These are phyloP conservation scores for Brachionus calyciflorus DNA, from an alignment of 1,140 invertebrate species.

Conservation along the genomic window DNA sequence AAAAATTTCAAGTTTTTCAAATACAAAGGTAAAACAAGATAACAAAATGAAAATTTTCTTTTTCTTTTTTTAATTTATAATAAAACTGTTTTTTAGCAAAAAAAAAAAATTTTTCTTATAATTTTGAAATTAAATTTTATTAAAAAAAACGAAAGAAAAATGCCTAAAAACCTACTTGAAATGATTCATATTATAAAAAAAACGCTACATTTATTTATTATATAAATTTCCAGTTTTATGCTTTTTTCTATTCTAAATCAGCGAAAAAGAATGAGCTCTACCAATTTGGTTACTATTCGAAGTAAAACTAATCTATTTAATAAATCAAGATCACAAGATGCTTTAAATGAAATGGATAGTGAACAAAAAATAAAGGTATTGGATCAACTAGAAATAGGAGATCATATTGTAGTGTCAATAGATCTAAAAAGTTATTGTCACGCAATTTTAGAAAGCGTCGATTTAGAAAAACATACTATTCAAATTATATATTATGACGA, in stretches of 20 bases:
- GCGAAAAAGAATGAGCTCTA: not conserved
- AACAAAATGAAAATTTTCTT: too few species aligned
- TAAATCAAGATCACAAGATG: not conserved
- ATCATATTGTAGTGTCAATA: not conserved
- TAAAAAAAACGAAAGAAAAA: too few species aligned
- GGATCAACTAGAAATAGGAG: not conserved
- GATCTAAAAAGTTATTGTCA: conserved; percentile 5
- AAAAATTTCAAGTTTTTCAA: too few species aligned
- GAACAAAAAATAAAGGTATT: not conserved
- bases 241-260: not conserved
- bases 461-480: not conserved
- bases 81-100: too few species aligned
- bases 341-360: not conserved
- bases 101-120: too few species aligned
- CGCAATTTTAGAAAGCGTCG: not conserved
- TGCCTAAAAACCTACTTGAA: too few species aligned
- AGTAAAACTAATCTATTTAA: conserved; percentile 7
- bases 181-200: too few species aligned
- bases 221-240: too few species aligned
- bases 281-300: conserved; percentile 16
- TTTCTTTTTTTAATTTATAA: too few species aligned
- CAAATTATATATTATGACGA: conserved; percentile 21
- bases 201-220: too few species aligned
- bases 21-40: too few species aligned
- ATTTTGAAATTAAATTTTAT: too few species aligned